phyloP scores from a whole-genome alignment of 2,888 invertebrate genomes.

The Philopedon plagiatum region DNA sequence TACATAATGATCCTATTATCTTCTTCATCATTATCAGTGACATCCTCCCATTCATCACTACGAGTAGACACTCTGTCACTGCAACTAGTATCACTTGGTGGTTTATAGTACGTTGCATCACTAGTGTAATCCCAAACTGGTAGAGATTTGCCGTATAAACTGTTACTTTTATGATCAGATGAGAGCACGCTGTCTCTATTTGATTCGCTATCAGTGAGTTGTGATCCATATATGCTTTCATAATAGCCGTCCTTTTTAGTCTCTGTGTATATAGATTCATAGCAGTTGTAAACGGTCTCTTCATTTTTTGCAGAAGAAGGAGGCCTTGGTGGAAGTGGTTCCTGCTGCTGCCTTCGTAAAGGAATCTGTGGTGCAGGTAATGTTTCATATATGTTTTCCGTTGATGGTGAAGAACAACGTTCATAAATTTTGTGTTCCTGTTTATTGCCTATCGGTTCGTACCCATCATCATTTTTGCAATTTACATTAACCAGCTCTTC shows the following conservation, averaged over 20 bases:
- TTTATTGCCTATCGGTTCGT: constrained; percentile 45
- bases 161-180: constrained; percentile 76
- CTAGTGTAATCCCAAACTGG: constrained; percentile 52
- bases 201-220: constrained; percentile 53
- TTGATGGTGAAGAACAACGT: constrained; percentile 66
- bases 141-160: constrained; percentile 70
- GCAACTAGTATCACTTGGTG: constrained; percentile 72
- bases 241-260: constrained; percentile 57
- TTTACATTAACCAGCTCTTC: constrained; percentile 58
- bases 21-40: constrained; percentile 73
- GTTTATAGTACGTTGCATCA: constrained; percentile 68
- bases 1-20: constrained; percentile 73
- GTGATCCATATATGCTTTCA: constrained; percentile 59
- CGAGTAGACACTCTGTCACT: constrained; percentile 68
- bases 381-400: constrained; percentile 73
- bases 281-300: constrained; percentile 73
- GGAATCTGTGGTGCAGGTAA: constrained; percentile 63
- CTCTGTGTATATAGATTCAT: constrained; percentile 71
- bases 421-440: constrained; percentile 68
- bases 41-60: constrained; percentile 79
- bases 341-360: constrained; percentile 69
- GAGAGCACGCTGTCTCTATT: constrained; percentile 70
- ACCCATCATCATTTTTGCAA: constrained; percentile 62
- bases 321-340: constrained; percentile 70
- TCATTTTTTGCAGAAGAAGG: constrained; percentile 67